A percentile compares a stretch with the other conserved stretches of the same genome.
Conservation (phyloP, 2,113 vertebrate genomes). For the mouse (Mus musculus) region DNA sequence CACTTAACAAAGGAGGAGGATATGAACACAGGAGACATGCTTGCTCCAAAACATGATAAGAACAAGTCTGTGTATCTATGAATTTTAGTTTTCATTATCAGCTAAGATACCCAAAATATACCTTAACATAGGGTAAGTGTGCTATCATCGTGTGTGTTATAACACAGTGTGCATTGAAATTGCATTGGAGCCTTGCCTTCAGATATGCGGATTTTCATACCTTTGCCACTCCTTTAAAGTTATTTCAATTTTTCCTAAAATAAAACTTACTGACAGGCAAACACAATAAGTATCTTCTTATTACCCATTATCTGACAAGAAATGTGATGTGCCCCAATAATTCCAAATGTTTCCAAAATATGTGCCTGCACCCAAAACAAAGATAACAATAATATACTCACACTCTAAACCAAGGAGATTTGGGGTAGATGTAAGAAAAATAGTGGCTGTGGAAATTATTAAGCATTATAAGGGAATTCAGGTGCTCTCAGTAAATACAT, state of each 20-base stretch:
- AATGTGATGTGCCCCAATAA: slow-evolving; percentile 35
- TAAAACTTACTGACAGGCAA: slow-evolving; percentile 36
- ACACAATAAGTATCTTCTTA: background rate
- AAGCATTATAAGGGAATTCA: background rate
- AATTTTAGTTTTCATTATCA: background rate
- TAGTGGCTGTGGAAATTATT: background rate
- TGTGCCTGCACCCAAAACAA: slow-evolving; percentile 32
- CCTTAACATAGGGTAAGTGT: background rate
- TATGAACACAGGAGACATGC: background rate
- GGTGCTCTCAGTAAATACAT: background rate
- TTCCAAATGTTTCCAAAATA: slow-evolving; percentile 55
- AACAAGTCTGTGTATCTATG: background rate
- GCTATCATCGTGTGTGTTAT: background rate
- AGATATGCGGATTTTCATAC: background rate
- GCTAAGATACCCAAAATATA: background rate
- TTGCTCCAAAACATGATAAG: background rate
- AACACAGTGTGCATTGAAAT: background rate
- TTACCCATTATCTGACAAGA: slow-evolving; percentile 42
- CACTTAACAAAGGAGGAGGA: background rate
- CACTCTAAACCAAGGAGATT: slow-evolving; percentile 22
- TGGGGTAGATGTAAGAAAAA: background rate
- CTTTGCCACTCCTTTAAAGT: background rate
- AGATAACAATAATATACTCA: slow-evolving; percentile 53
- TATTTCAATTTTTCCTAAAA: slow-evolving; percentile 1
- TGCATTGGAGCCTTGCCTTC: background rate